Evolutionary conservation across 30 jellyfish, hydroid and myxozoan genomes (phyloP), one percentile per base, ranked within the genome.

Genomic region (Nemopilema nomurai): DNA sequence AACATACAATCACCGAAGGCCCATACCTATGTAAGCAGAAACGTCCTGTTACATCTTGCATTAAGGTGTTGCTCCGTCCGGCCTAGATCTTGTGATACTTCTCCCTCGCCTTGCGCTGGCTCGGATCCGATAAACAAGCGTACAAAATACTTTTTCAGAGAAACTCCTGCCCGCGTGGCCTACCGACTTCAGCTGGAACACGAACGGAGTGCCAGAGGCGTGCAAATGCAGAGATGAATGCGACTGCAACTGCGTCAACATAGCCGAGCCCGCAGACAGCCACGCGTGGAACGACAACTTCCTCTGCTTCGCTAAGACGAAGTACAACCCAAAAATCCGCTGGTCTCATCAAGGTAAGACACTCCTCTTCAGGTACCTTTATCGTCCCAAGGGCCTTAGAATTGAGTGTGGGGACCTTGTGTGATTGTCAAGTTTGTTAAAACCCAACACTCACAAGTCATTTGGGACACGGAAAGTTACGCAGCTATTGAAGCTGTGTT

Each of bases 301-400:
- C 76, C 90, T 88, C 62, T 88, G 96, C 33, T 88, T 78, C 62
- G 90, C 90, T n/a, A 72, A 74, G 51, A 81, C 90, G 18, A 76
- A 79, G 53, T 67, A 80, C 49, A 27, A 27, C 17, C 97, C 97
- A 28, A 70, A 75, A 19, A 83, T 90, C 52, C 84, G 68, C 51
- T 90, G 97, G 97, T 84, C 94, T 1, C 89, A 83, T 76, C 69
- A 77, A 28, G 95, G 97, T 90, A 83, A 51, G 91, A 20, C 17
- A n/a, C n/a, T n/a, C n/a, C n/a, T n/a, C n/a, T n/a, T n/a, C n/a
- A n/a, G n/a, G n/a, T n/a, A n/a, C n/a, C n/a, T n/a, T n/a, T n/a
- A n/a, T n/a, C n/a, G n/a, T n/a, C n/a, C n/a, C n/a, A n/a, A n/a
- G n/a, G n/a, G n/a, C n/a, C n/a, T n/a, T n/a, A n/a, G n/a, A n/a